These are phyloP conservation scores for Cacoxenus indagator DNA, from an alignment of 2,888 invertebrate genomes.

Conservation along the genomic window DNA sequence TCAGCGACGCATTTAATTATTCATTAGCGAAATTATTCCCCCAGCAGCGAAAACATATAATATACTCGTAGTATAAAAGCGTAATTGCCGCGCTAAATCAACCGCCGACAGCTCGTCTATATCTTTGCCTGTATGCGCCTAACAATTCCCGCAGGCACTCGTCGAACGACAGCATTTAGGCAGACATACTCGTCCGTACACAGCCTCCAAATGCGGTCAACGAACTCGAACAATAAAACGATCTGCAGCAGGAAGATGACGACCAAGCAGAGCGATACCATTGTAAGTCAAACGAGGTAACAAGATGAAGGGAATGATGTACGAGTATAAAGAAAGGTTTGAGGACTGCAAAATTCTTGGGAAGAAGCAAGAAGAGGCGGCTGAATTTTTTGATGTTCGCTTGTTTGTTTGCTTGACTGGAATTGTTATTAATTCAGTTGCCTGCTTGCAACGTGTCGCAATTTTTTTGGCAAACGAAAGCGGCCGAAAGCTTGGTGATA, in stretches of 20 bases:
- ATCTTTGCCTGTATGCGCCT: slow-evolving; percentile 28
- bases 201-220: slow-evolving; percentile 36
- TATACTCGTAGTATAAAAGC: slow-evolving; percentile 11
- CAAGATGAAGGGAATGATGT: background rate
- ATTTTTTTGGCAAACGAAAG: slow-evolving; percentile 42
- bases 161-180: background rate
- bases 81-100: slow-evolving; percentile 49
- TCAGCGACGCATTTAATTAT: slow-evolving; percentile 48
- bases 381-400: slow-evolving; percentile 7
- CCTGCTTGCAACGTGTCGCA: slow-evolving; percentile 49
- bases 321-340: background rate
- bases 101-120: slow-evolving; percentile 25
- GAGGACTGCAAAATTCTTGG: too few relatives aligned
- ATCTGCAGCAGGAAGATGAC: slow-evolving; percentile 34
- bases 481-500: background rate
- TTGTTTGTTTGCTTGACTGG: slow-evolving; percentile 29
- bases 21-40: slow-evolving; percentile 11
- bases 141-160: slow-evolving; percentile 46
- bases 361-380: background rate
- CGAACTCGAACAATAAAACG: slow-evolving; percentile 63
- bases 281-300: background rate
- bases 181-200: background rate
- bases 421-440: too few relatives aligned
- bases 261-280: background rate
- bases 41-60: background rate